phyloP scores from a whole-genome alignment of 2,888 invertebrate genomes.

The Aphidius colemani region DNA sequence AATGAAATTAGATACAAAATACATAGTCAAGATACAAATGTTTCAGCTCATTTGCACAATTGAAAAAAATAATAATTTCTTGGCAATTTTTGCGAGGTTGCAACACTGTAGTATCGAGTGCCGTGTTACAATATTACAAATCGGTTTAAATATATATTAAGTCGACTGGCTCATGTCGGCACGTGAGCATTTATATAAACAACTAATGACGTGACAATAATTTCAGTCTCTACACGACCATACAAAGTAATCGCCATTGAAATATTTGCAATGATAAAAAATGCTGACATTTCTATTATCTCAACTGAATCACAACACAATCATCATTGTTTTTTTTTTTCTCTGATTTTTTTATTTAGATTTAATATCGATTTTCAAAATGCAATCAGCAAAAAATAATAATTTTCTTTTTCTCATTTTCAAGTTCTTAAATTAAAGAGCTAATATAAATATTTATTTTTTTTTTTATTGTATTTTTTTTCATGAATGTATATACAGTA shows the following conservation, averaged over 20 bases:
- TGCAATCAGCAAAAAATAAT: conserved; percentile 5
- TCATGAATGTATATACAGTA: not conserved
- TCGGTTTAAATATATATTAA: not conserved
- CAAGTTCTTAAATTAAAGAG: not conserved
- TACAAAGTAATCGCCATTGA: conserved; percentile 21
- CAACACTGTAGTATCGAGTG: not conserved
- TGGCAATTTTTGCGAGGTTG: conserved; percentile 13
- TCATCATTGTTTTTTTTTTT: conserved; percentile 5
- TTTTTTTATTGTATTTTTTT: not conserved
- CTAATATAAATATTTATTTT: conserved; percentile 13
- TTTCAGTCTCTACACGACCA: not conserved
- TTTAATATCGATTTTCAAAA: conserved; percentile 9
- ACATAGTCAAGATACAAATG: conserved; percentile 21
- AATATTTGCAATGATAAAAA: conserved; percentile 18
- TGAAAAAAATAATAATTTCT: conserved; percentile 9
- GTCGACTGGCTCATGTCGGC: conserved; percentile 9
- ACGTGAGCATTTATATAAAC: conserved; percentile 9
- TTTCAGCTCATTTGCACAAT: conserved; percentile 26
- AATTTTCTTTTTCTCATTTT: not conserved
- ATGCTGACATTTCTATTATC: conserved; percentile 17
- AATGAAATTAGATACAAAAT: conserved; percentile 25
- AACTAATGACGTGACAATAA: conserved; percentile 19
- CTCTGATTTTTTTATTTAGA: not conserved
- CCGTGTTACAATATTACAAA: conserved; percentile 1
- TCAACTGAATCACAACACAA: not conserved